Percentiles rank a stretch among this genome's conserved stretches.
Evolutionary conservation across 2,797 vertebrate species (phyloP).

Genomic region (Numenius phaeopus): DNA sequence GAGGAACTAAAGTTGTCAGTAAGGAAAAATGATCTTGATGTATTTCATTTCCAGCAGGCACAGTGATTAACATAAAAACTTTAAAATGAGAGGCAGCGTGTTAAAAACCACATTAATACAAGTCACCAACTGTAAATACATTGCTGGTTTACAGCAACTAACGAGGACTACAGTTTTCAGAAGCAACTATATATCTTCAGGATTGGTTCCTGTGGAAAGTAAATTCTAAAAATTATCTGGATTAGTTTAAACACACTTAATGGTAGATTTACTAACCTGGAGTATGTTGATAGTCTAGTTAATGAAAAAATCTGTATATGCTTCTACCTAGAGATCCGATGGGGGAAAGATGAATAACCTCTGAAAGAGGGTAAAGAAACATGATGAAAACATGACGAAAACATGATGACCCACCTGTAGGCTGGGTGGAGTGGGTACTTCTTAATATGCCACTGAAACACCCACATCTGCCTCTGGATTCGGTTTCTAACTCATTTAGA

Average conservation of each 20-base stretch:
- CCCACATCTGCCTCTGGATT: background rate
- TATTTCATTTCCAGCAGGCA: background rate
- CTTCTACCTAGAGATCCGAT: background rate
- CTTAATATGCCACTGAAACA: background rate
- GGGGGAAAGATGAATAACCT: background rate
- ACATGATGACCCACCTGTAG: background rate
- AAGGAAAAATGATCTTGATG: background rate
- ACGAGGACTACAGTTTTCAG: background rate
- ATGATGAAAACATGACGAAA: background rate
- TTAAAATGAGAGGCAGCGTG: background rate
- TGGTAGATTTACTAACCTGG: background rate
- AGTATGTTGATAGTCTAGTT: background rate
- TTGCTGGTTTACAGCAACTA: background rate
- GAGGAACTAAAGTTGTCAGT: background rate
- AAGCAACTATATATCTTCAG: background rate
- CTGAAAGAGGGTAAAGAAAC: background rate
- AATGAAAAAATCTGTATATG: background rate
- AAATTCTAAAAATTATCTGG: background rate
- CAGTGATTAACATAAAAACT: background rate
- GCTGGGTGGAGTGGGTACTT: background rate
- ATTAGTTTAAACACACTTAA: background rate
- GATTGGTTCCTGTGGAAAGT: background rate
- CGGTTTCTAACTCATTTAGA: background rate
- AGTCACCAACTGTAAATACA: background rate
- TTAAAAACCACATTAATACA: background rate